Conservation (phyloP, 2,888 invertebrate species). For the Antheraea yamamai region DNA sequence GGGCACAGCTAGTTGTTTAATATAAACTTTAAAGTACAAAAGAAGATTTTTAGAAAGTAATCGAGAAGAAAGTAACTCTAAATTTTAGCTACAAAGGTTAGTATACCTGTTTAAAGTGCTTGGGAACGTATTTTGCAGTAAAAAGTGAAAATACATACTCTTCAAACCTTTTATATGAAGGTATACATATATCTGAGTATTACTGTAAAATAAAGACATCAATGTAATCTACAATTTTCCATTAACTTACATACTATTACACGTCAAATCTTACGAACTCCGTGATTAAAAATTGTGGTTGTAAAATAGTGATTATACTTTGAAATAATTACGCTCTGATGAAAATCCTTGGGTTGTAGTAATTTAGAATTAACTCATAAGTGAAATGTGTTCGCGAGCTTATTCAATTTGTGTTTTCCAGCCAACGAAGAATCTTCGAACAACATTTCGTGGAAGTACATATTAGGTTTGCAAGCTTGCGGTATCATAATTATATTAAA, state of each 20-base stretch:
- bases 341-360: neutral
- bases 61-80: too few relatives aligned
- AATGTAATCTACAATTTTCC: neutral
- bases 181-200: neutral
- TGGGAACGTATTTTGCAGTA: too few relatives aligned
- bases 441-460: neutral
- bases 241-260: neutral
- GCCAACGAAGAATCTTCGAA: slow-evolving; percentile 3
- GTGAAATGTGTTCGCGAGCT: neutral
- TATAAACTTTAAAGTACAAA: too few relatives aligned
- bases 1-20: too few relatives aligned
- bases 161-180: neutral
- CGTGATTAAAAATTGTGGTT: neutral
- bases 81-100: too few relatives aligned
- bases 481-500: slow-evolving; percentile 9
- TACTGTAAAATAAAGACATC: neutral
- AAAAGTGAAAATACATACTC: neutral
- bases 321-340: neutral
- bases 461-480: slow-evolving; percentile 12
- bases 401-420: slow-evolving; percentile 3
- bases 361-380: slow-evolving; percentile 7
- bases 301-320: neutral
- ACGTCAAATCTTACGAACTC: neutral
- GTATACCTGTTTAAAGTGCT: too few relatives aligned
- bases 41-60: too few relatives aligned